Conservation (phyloP, 2,797 vertebrate genomes). For the Mormyrus hasselquistii region DNA sequence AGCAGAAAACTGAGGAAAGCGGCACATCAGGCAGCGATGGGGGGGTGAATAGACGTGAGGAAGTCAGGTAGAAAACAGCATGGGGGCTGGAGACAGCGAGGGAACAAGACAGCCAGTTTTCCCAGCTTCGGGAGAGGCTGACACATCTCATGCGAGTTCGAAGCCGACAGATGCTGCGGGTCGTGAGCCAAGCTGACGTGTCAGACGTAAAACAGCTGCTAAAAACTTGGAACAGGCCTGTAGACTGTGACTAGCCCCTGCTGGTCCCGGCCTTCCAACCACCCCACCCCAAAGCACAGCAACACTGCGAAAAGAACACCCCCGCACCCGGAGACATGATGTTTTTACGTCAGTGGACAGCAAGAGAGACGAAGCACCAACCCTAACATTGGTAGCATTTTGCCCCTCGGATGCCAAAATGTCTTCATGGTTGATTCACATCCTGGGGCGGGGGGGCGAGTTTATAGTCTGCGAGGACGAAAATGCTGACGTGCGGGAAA, state of each 20-base stretch:
- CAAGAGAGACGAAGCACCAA: background rate
- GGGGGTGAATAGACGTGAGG: background rate
- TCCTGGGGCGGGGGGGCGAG: background rate
- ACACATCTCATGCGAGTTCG: background rate
- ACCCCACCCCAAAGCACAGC: background rate
- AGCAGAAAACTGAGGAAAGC: background rate
- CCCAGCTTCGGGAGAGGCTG: background rate
- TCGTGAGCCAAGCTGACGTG: too few species aligned
- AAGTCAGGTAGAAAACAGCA: slow-evolving; percentile 10
- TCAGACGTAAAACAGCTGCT: background rate
- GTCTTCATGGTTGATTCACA: background rate
- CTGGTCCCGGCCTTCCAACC: background rate
- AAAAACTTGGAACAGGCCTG: background rate
- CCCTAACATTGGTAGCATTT: background rate
- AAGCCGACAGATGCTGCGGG: background rate
- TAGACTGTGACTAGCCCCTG: background rate
- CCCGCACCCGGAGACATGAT: background rate
- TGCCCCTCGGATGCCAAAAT: background rate
- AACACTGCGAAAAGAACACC: background rate
- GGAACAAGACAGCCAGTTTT: background rate
- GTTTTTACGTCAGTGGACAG: background rate
- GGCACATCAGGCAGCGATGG: background rate
- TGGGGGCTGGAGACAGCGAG: background rate
- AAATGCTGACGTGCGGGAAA: background rate
- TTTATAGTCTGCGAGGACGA: background rate